Percentiles rank a stretch among this genome's conserved stretches.
These are phyloP conservation scores for Tupiocoris notatus DNA, from an alignment of 2,888 invertebrate genomes.

Conservation along the genomic window DNA sequence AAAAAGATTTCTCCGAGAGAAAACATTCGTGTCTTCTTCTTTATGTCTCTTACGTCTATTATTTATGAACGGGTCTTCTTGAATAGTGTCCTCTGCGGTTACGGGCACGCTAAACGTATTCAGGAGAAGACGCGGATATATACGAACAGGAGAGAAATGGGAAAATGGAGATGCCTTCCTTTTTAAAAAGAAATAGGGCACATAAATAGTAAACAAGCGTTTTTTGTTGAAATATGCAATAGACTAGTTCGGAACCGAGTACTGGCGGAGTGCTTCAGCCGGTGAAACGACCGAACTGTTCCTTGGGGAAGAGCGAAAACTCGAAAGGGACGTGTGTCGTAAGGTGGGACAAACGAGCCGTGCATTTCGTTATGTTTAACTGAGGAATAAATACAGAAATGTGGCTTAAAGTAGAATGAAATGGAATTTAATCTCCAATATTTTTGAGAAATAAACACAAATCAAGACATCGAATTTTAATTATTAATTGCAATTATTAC, in stretches of 20 bases:
- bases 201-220: slow-evolving; percentile 24
- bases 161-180: slow-evolving; percentile 22
- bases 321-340: background rate
- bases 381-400: slow-evolving; percentile 14
- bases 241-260: background rate
- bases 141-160: background rate
- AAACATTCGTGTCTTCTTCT: too few relatives aligned
- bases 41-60: too few relatives aligned
- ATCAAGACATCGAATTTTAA: too few relatives aligned
- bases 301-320: background rate
- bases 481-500: too few relatives aligned
- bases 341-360: slow-evolving; percentile 4
- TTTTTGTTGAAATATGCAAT: slow-evolving; percentile 25
- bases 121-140: background rate
- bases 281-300: background rate
- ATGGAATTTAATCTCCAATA: background rate
- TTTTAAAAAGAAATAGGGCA: background rate
- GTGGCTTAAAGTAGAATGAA: slow-evolving; percentile 4
- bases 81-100: background rate
- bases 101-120: background rate
- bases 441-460: background rate
- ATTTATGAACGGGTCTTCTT: background rate
- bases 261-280: background rate
- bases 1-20: too few relatives aligned
- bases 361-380: slow-evolving; percentile 18